Percentiles rank a stretch among this genome's conserved stretches.
These are phyloP conservation scores for Bhutanitis thaidina DNA, from an alignment of 2,888 invertebrate genomes.

Conservation along the genomic window DNA sequence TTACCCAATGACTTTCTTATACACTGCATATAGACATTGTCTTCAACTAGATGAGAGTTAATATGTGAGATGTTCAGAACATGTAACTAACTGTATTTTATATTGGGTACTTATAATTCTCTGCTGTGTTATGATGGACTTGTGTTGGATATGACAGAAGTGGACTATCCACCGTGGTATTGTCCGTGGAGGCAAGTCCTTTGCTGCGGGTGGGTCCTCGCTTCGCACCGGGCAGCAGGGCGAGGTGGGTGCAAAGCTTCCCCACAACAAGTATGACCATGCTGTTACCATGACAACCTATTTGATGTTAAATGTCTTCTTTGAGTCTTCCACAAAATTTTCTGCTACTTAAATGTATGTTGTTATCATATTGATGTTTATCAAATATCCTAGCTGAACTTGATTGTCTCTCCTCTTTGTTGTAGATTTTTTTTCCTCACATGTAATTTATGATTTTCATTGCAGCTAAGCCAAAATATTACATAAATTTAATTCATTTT, in stretches of 20 bases:
- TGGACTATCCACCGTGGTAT: constrained; percentile 90
- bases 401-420: constrained; percentile 16
- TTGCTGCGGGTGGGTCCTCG: constrained; percentile 73
- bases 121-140: constrained; percentile 33
- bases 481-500: constrained; percentile 19
- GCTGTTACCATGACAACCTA: constrained; percentile 35
- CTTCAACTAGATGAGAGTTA: constrained; percentile 4
- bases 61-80: not conserved
- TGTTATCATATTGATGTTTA: constrained; percentile 24
- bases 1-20: not conserved
- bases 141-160: constrained; percentile 82
- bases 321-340: constrained; percentile 36
- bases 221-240: constrained; percentile 64
- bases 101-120: constrained; percentile 14
- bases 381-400: constrained; percentile 22
- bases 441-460: not conserved
- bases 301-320: constrained; percentile 58
- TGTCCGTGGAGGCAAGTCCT: constrained; percentile 84
- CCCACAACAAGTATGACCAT: constrained; percentile 37
- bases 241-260: constrained; percentile 75
- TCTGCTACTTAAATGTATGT: constrained; percentile 20
- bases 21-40: constrained; percentile 10
- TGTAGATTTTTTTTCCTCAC: constrained; percentile 3
- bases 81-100: not conserved
- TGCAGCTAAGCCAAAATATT: no score